Base-by-base conservation (phyloP, 2,888 invertebrate species). In the Hecatera dysodea region DNA sequence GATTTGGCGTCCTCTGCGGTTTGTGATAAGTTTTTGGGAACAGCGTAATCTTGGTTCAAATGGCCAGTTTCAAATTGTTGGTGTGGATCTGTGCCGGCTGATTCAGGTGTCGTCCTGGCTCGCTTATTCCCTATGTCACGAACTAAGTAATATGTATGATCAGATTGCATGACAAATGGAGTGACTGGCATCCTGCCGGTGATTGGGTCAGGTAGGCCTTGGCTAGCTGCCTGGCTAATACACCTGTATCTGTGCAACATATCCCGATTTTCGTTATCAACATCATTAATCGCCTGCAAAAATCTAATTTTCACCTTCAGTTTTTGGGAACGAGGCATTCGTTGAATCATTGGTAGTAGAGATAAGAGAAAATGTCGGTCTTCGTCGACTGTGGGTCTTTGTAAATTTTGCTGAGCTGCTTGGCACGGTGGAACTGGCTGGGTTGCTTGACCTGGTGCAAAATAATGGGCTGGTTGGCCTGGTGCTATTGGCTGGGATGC, bases 321-420 rank as follows among this genome's bases (percentile, higher is more conserved):
- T 57, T 57, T 57, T 22, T 57, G 57, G 9, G 17, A 17, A 57
- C 36, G 36, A 17, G 57, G 5, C 57, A 57, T 57, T 39, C 57
- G 22, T 24, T 57, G 57, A 3, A 57, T 22, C 22, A 39, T 8
- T 39, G 57, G 57, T 22, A 57, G 0, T 22, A 57, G 3, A 5
- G 57, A 57, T 39, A 57, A 22, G 17, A 57, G 36, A 22, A 57
- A 57, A 36, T 15, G 22, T 5, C 36, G 22, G 36, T 57, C 57
- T 36, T 57, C 57, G 2, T 57, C 57, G 17, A 57, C 17, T 55
- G 7, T 12, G n/a, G n/a, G 55, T 55, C 27, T 52, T 27, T 17
- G 27, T 17, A n/a, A 5, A 50, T 22, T 50, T 50, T 12, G 48
- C 22, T 22, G 22, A 24, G 15, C 22, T 12, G 12, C 48, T 50